Percentiles rank a stretch among this genome's conserved stretches.
Evolutionary conservation across 1,140 invertebrate genomes (phyloP).

Genomic region (Homalodisca vitripennis): DNA sequence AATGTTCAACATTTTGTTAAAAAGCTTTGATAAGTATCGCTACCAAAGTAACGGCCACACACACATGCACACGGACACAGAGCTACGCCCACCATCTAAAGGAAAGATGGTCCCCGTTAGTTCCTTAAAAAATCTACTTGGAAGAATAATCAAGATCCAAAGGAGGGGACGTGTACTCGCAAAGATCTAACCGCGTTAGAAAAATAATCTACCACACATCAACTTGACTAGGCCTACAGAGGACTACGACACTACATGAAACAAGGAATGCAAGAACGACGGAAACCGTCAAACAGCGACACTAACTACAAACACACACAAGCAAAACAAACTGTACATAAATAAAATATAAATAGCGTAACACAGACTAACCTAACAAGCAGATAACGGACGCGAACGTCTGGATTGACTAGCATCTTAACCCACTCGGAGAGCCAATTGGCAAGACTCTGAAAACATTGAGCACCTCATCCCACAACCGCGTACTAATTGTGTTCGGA

Average conservation of each 20-base stretch:
- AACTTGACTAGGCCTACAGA: slow-evolving; percentile 36
- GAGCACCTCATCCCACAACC: slow-evolving; percentile 27
- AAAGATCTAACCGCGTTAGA: slow-evolving; percentile 36
- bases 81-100: slow-evolving; percentile 27
- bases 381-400: slow-evolving; percentile 11
- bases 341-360: slow-evolving; percentile 15
- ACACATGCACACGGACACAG: slow-evolving; percentile 30
- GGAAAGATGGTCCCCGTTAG: slow-evolving; percentile 24
- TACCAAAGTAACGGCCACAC: slow-evolving; percentile 13
- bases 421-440: neutral
- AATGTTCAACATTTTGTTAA: slow-evolving; percentile 29
- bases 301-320: slow-evolving; percentile 23
- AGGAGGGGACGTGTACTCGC: slow-evolving; percentile 30
- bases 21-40: slow-evolving; percentile 23
- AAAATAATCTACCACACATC: slow-evolving; percentile 39
- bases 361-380: slow-evolving; percentile 15
- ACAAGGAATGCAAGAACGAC: slow-evolving; percentile 27
- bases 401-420: slow-evolving; percentile 12
- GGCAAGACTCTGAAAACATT: too few species aligned
- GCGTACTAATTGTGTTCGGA: neutral
- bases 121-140: slow-evolving; percentile 32
- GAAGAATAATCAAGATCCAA: slow-evolving; percentile 26
- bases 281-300: slow-evolving; percentile 15
- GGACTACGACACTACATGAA: slow-evolving; percentile 17
- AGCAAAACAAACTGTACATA: slow-evolving; percentile 21